These are phyloP conservation scores for Phlogophora meticulosa DNA, from an alignment of 2,888 invertebrate genomes.

Conservation along the genomic window DNA sequence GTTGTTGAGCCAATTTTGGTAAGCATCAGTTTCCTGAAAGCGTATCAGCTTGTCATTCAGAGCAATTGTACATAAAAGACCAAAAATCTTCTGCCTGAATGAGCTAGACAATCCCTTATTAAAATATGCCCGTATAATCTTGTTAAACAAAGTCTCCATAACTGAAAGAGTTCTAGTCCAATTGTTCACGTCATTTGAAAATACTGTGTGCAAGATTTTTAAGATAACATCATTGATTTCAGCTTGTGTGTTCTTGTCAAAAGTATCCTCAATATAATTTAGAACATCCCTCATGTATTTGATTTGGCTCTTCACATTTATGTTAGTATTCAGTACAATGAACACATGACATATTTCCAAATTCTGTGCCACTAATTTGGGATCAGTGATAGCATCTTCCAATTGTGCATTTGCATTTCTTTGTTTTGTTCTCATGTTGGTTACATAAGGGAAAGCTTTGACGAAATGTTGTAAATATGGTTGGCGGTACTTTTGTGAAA, in stretches of 20 bases:
- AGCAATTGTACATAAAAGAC: constrained; percentile 85
- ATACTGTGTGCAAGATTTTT: constrained; percentile 80
- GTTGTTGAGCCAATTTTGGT: constrained; percentile 88
- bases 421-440: constrained; percentile 81
- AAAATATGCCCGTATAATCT: constrained; percentile 83
- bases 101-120: constrained; percentile 72
- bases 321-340: constrained; percentile 84
- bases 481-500: constrained; percentile 89
- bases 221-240: constrained; percentile 75
- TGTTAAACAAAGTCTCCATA: constrained; percentile 81
- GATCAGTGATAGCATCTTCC: constrained; percentile 82
- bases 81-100: constrained; percentile 84
- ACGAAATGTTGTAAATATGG: constrained; percentile 91
- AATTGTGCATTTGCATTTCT: constrained; percentile 68
- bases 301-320: constrained; percentile 80
- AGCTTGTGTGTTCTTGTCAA: constrained; percentile 75
- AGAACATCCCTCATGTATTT: constrained; percentile 82
- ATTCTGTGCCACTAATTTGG: constrained; percentile 81
- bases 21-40: constrained; percentile 83
- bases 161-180: constrained; percentile 81
- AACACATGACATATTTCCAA: constrained; percentile 86
- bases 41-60: constrained; percentile 82
- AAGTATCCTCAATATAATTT: constrained; percentile 89
- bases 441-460: constrained; percentile 91
- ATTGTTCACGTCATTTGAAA: constrained; percentile 78